Percentiles rank a stretch among this genome's conserved stretches.
Evolutionary conservation across 2,888 invertebrate species (phyloP).

Genomic region (Acleris cristana): DNA sequence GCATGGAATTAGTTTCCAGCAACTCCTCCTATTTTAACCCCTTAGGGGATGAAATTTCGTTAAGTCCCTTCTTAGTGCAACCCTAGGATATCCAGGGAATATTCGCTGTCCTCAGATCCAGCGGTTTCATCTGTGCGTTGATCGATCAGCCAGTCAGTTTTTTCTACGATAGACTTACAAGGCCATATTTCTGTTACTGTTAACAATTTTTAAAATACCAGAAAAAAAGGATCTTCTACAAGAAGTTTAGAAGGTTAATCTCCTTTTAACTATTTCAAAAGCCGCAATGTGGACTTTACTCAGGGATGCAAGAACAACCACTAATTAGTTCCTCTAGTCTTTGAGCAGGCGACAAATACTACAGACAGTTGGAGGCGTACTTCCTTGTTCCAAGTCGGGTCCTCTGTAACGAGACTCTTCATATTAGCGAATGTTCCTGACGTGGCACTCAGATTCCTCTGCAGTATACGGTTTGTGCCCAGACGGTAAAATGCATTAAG

Average conservation of each 20-base stretch:
- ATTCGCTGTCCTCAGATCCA: too few species aligned
- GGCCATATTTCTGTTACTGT: too few species aligned
- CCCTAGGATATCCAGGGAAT: too few species aligned
- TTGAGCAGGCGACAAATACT: conserved; percentile 27
- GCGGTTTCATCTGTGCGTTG: too few species aligned
- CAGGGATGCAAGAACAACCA: neutral
- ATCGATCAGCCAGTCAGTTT: too few species aligned
- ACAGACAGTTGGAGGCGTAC: conserved; percentile 14
- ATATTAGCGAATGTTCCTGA: conserved; percentile 32
- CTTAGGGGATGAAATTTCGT: too few species aligned
- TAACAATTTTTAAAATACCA: neutral
- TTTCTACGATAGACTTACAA: too few species aligned
- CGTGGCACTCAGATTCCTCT: conserved; percentile 1
- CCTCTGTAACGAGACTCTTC: conserved; percentile 33
- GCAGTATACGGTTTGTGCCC: conserved; percentile 3
- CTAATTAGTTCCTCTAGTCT: conserved; percentile 24
- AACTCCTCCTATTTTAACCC: too few species aligned
- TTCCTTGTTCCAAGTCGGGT: conserved; percentile 22
- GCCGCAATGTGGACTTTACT: neutral
- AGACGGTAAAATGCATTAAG: neutral
- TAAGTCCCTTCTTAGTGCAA: too few species aligned
- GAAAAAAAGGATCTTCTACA: neutral
- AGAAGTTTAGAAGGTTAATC: too few species aligned
- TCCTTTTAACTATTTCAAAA: neutral
- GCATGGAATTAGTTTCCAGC: too few species aligned